Base-by-base conservation (phyloP, 2,797 vertebrate genomes). In the Fundulus diaphanus region DNA sequence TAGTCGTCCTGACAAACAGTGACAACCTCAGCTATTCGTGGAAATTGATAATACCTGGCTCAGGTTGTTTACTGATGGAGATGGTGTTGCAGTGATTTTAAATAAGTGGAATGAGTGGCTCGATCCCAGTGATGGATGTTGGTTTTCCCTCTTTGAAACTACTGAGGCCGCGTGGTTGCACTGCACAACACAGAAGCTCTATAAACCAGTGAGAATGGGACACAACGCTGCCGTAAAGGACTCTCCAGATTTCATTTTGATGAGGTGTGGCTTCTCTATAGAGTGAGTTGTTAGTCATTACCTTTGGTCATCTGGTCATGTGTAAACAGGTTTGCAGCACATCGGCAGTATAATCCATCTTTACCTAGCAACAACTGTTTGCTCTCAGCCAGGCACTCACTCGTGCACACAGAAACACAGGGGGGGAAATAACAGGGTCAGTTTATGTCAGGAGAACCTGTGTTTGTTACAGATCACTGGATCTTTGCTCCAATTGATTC, bases 321-420 rank as follows among this genome's bases (percentile, higher is more conserved):
- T 90, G 89, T 85, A 94, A 95, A 94, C 92, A 94, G 76, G 59
- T 86, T 49, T 74, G 85, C 78, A 67, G 77, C 73, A 72, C 77
- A 86, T 82, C 79, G 70, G 84, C 81, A 61, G 52, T 76, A 81
- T 88, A 90, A 88, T 92, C 85, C 82, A 83, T 73, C 22, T 82
- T 90, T 93, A 91, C 95, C 91, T 94, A 93, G 93, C 94, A 95
- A 95, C 94, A 82, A 57, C 63, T 94, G 91, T 95, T 94, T 94
- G 87, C 92, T 87, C 78, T 90, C 73, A 80, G 56, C 35, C 57
- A 67, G 33, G 75, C 46, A 56, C 68, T 65, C 77, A 80, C 63
- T 80, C 59, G 66, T 31, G 49, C 54, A 15, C 24, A 68, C 78
- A 74, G 72, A 78, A 57, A 82, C 68, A 70, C 76, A 61, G 72